Percentiles rank a stretch among this genome's conserved stretches.
These are phyloP conservation scores for Luffia ferchaultella DNA, from an alignment of 2,888 invertebrate genomes.

Conservation along the genomic window DNA sequence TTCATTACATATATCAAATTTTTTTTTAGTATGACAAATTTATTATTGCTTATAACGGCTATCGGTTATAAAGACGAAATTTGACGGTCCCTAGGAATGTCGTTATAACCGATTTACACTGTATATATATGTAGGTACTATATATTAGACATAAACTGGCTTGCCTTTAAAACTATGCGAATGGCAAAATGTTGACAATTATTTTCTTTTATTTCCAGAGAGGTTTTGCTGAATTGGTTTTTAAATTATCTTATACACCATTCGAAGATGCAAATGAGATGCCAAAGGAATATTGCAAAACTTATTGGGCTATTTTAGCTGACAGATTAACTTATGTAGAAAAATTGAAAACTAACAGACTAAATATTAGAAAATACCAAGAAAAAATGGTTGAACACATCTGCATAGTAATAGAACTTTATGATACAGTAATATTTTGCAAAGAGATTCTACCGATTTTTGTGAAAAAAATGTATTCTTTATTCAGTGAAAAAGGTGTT, in stretches of 20 bases:
- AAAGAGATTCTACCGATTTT: slow-evolving; percentile 28
- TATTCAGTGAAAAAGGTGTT: slow-evolving; percentile 27
- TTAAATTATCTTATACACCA: slow-evolving; percentile 46
- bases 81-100: no score
- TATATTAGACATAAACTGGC: no score
- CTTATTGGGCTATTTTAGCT: slow-evolving; percentile 44
- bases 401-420: slow-evolving; percentile 31
- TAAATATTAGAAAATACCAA: slow-evolving; percentile 30
- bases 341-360: slow-evolving; percentile 27
- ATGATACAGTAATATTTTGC: slow-evolving; percentile 35
- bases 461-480: slow-evolving; percentile 34
- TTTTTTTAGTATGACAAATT: no score
- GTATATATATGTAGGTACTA: no score
- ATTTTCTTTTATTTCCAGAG: slow-evolving; percentile 33
- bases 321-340: slow-evolving; percentile 41
- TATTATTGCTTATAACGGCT: no score
- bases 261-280: slow-evolving; percentile 32
- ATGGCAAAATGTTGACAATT: no score
- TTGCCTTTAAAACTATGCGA: no score
- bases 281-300: slow-evolving; percentile 36
- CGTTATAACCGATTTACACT: no score
- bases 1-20: no score
- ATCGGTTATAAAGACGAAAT: no score
- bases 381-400: slow-evolving; percentile 36
- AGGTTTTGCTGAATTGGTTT: slow-evolving; percentile 35